A percentile compares a stretch with the other conserved stretches of the same genome.
Conservation (phyloP, 2,113 vertebrate genomes). For the Chauna torquata region DNA sequence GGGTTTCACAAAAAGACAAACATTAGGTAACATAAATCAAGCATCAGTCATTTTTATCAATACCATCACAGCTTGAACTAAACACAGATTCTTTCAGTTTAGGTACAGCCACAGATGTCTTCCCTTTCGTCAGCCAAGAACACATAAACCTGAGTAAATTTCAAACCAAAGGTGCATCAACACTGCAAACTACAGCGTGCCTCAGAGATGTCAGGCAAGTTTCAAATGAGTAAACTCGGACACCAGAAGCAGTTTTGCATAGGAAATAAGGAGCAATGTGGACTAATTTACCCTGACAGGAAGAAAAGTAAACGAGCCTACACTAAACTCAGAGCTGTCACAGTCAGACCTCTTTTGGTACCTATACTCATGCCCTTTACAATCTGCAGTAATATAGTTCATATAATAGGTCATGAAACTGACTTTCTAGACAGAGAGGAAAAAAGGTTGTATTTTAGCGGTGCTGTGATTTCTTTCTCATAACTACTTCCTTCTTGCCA, state of each 20-base stretch:
- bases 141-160: neutral
- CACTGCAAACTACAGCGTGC: neutral
- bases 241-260: neutral
- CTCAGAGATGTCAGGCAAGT: neutral
- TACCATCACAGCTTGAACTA: neutral
- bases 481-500: neutral
- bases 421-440: neutral
- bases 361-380: neutral
- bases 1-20: neutral
- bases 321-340: neutral
- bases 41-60: neutral
- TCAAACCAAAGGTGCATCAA: neutral
- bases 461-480: neutral
- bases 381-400: neutral
- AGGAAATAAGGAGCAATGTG: neutral
- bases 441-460: neutral
- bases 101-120: neutral
- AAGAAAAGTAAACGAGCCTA: neutral
- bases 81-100: neutral
- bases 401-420: neutral
- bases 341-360: neutral
- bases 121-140: neutral
- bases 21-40: neutral
- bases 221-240: neutral
- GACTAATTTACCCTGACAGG: slow-evolving; percentile 5